Conservation (phyloP, 2,797 vertebrate species). For the Leptoclinus maculatus region DNA sequence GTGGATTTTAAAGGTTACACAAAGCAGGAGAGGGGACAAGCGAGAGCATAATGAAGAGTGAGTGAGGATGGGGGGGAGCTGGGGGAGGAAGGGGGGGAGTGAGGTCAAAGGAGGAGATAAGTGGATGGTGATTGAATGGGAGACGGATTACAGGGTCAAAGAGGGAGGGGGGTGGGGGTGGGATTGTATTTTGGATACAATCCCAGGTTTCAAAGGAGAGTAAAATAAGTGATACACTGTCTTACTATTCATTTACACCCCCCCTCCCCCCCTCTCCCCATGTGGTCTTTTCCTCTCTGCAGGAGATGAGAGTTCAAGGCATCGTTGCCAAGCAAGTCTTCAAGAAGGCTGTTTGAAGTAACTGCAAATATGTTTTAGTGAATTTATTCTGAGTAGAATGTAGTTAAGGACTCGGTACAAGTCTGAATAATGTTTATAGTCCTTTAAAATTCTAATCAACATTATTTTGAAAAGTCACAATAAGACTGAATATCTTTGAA, state of each 20-base stretch:
- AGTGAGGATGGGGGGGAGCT: not conserved
- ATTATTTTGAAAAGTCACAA: constrained; percentile 16
- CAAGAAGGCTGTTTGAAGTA: constrained; percentile 87
- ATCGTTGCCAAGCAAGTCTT: constrained; percentile 91
- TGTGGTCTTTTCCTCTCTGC: constrained; percentile 46
- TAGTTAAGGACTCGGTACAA: constrained; percentile 13
- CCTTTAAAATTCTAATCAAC: constrained; percentile 46
- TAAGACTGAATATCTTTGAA: constrained; percentile 23
- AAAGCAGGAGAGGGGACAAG: constrained; percentile 35
- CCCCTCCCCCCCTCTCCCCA: not conserved
- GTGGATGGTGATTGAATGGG: constrained; percentile 18
- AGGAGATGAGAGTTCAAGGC: constrained; percentile 90
- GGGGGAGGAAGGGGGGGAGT: not conserved
- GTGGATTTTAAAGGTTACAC: constrained; percentile 56
- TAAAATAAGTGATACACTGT: constrained; percentile 35
- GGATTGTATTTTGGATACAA: constrained; percentile 42
- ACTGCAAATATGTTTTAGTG: constrained; percentile 3
- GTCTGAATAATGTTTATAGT: constrained; percentile 36
- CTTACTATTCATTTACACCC: constrained; percentile 8
- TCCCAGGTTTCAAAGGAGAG: constrained; percentile 20
- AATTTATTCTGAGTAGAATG: constrained; percentile 21
- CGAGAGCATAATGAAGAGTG: constrained; percentile 36
- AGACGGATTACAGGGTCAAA: constrained; percentile 53
- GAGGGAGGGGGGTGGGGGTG: not conserved
- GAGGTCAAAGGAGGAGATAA: not conserved